These are phyloP conservation scores for Amblyornis subalaris DNA, from an alignment of 2,113 vertebrate species.

Conservation along the genomic window DNA sequence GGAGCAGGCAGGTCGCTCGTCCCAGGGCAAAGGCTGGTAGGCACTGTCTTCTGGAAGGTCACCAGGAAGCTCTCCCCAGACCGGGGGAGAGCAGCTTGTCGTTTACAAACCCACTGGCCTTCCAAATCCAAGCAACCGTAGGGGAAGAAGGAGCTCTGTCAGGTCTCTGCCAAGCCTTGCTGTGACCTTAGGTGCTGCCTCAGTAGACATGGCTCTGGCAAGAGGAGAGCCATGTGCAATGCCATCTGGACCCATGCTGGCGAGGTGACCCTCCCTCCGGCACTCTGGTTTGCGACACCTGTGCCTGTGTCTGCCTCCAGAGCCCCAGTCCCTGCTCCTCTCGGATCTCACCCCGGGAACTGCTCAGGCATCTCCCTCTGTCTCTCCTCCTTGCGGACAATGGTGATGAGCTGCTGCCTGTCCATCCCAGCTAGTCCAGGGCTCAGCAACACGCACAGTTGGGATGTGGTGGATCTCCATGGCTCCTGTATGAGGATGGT, in stretches of 20 bases:
- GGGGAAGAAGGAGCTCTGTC: neutral
- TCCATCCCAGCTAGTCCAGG: neutral
- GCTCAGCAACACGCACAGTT: fast-evolving
- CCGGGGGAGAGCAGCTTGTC: neutral
- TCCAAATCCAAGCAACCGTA: neutral
- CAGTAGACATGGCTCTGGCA: conserved; percentile 13
- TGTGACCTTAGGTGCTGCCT: conserved; percentile 63
- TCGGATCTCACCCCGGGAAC: neutral
- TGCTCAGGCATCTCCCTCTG: neutral
- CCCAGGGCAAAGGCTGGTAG: neutral
- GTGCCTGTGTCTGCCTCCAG: conserved; percentile 31
- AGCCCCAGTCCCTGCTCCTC: neutral
- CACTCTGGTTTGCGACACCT: conserved; percentile 24
- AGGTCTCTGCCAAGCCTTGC: conserved; percentile 37
- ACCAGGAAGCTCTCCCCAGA: neutral
- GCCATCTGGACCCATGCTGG: conserved; percentile 55
- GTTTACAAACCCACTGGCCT: neutral
- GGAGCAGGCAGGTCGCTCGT: neutral
- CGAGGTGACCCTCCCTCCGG: conserved; percentile 62
- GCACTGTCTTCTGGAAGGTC: conserved; percentile 33
- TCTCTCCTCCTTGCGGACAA: neutral
- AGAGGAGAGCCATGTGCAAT: conserved; percentile 41
- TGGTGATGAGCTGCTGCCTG: neutral
- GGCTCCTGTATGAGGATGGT: neutral
- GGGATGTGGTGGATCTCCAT: neutral